Base-by-base conservation (phyloP, 2,888 invertebrate genomes). In the Pyrocoelia pectoralis region DNA sequence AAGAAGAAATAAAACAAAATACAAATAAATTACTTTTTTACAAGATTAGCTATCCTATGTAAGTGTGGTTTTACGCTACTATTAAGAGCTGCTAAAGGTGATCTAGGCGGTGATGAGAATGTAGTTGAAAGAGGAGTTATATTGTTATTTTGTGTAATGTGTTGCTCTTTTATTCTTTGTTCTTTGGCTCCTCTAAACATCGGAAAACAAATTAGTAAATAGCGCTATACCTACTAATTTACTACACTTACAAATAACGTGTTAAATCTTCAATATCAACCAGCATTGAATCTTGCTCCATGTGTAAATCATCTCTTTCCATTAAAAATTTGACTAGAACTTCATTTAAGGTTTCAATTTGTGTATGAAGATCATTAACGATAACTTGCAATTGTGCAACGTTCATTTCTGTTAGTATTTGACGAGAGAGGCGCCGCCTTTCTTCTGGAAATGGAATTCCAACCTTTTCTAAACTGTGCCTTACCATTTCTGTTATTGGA, bases 261-360 rank as follows among this genome's bases (percentile, higher is more conserved):
- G 95, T 95, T 72, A 97, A 88, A 83, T 98, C 97, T 83, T 98
- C 97, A 74, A 98, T 95, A 79, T 98, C 97, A 33, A 97, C 96
- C 70, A 97, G 87, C 92, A 97, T 96, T 40, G 97, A 96, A 82
- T 98, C 98, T 82, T 98, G 97, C 69, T 95, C 94, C 96, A 98
- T 97, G 83, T 97, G 97, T 51, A 97, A 85, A 81, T 97, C 97
- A 83, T 98, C 98, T 69, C 97, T 86, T 75, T 94, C 93, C 87
- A 97, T 90, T 73, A 98, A 83, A 79, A 94, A 88, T 80, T 92
- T 89, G 59, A 98, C 97, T 72, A 98, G 84, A 60, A 90, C 89
- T 80, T 95, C 95, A 83, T 98, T 98, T 70, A 97, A 84, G 51
- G 87, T 90, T 84, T 97, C 96, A 77, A 97, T 97, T 84, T 95